A percentile compares a stretch with the other conserved stretches of the same genome.
Evolutionary conservation across 2,797 vertebrate genomes (phyloP).

Genomic region (Rhabdomys pumilio): DNA sequence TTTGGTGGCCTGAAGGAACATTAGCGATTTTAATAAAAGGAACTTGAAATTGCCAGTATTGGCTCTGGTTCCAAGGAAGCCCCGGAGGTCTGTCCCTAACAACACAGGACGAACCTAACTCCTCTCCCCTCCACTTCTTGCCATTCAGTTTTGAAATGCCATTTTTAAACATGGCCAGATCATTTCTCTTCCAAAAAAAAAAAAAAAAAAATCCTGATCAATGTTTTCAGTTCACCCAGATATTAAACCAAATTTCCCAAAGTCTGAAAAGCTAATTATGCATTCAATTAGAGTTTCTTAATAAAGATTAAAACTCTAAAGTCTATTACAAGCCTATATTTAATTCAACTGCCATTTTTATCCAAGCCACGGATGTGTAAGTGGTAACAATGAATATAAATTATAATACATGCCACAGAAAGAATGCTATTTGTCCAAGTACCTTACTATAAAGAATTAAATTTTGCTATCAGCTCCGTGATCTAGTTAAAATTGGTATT

Average conservation of each 20-base stretch:
- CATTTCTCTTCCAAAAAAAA: conserved; percentile 86
- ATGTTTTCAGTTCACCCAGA: conserved; percentile 90
- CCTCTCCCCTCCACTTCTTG: conserved; percentile 48
- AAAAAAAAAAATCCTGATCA: conserved; percentile 88
- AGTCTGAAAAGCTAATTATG: conserved; percentile 92
- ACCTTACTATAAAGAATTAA: conserved; percentile 96
- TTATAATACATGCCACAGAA: conserved; percentile 93
- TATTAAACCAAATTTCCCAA: conserved; percentile 92
- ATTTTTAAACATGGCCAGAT: conserved; percentile 81
- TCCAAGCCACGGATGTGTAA: conserved; percentile 92
- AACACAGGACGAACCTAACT: conserved; percentile 60
- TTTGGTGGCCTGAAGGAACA: conserved; percentile 74
- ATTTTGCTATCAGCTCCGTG: conserved; percentile 95
- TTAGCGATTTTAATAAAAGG: conserved; percentile 82
- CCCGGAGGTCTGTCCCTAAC: conserved; percentile 2
- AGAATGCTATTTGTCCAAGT: conserved; percentile 93
- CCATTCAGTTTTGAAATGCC: conserved; percentile 75
- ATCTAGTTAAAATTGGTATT: conserved; percentile 98
- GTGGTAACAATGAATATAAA: conserved; percentile 94
- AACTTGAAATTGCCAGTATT: conserved; percentile 62
- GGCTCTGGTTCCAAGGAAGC: conserved; percentile 59
- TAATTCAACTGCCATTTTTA: conserved; percentile 94
- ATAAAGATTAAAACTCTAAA: conserved; percentile 94
- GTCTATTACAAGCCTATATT: conserved; percentile 93
- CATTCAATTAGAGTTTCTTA: conserved; percentile 93